These are phyloP conservation scores for Notolabrus celidotus DNA, from an alignment of 2,797 vertebrate species.

Conservation along the genomic window DNA sequence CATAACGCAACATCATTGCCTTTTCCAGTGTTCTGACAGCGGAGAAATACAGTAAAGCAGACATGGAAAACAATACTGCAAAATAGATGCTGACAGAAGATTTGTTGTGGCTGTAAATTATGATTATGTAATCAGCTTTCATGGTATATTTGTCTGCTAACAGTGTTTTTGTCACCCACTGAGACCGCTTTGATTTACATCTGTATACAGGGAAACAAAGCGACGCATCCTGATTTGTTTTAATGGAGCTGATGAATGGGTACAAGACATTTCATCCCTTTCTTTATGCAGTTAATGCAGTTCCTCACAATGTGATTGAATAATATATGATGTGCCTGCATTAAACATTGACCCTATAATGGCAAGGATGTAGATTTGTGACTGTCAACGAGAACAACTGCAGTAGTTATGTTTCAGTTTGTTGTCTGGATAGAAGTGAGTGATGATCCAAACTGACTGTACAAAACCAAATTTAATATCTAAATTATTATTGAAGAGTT, in stretches of 20 bases:
- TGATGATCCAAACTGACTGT: background rate
- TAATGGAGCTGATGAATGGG: constrained; percentile 48
- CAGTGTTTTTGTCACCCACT: constrained; percentile 33
- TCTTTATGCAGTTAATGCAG: constrained; percentile 38
- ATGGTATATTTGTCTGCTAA: constrained; percentile 43
- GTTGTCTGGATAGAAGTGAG: background rate
- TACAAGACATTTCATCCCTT: constrained; percentile 7
- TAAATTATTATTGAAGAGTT: background rate
- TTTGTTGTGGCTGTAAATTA: constrained; percentile 60
- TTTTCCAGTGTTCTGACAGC: constrained; percentile 33
- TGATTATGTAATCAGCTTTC: constrained; percentile 62
- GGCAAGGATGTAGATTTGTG: constrained; percentile 15
- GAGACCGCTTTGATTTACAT: constrained; percentile 50
- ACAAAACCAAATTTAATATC: background rate
- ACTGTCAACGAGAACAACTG: background rate
- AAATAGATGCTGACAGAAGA: constrained; percentile 53
- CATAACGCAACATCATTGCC: constrained; percentile 25
- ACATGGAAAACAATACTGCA: constrained; percentile 30
- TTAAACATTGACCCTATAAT: constrained; percentile 21
- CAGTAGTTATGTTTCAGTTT: background rate
- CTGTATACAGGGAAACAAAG: constrained; percentile 43
- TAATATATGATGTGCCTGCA: constrained; percentile 29
- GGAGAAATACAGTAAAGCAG: constrained; percentile 30
- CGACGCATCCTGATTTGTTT: constrained; percentile 46
- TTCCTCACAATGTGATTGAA: constrained; percentile 32